phyloP scores from a whole-genome alignment of 2,113 vertebrate genomes.

The Psittacula cyanocephala region DNA sequence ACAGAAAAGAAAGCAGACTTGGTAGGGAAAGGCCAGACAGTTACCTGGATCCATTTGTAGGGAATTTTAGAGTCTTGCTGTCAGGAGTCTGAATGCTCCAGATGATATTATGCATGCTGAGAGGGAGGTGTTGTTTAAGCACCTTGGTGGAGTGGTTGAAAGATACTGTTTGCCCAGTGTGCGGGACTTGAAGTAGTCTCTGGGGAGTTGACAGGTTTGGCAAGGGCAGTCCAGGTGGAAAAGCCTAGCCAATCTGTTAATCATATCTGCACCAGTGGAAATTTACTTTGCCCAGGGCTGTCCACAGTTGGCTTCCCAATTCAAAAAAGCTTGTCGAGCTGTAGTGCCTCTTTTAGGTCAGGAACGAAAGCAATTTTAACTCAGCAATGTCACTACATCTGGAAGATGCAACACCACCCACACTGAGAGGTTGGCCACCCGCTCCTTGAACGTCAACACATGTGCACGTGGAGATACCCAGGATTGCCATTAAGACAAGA shows the following conservation, averaged over 20 bases:
- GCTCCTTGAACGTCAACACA: background rate
- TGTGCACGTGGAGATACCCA: background rate
- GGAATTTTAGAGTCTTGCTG: background rate
- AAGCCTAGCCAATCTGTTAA: background rate
- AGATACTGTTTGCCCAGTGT: background rate
- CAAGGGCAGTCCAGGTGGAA: background rate
- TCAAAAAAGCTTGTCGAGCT: background rate
- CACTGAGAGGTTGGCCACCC: background rate
- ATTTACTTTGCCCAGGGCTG: background rate
- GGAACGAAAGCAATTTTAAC: background rate
- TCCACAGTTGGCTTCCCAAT: background rate
- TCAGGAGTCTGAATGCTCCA: background rate
- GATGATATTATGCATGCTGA: background rate
- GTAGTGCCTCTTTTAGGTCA: background rate
- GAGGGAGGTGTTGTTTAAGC: background rate
- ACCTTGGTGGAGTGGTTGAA: background rate
- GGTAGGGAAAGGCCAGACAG: rapidly evolving
- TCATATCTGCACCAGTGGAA: background rate
- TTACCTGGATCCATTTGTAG: too few relatives aligned
- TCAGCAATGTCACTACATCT: background rate
- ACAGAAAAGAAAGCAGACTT: background rate
- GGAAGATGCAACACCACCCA: background rate
- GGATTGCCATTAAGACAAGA: background rate
- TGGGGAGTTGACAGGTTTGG: background rate
- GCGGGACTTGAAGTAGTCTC: too few relatives aligned